Evolutionary conservation across 2,888 invertebrate genomes (phyloP), one percentile per base, ranked within the genome.

Genomic region (Aphidius colemani): DNA sequence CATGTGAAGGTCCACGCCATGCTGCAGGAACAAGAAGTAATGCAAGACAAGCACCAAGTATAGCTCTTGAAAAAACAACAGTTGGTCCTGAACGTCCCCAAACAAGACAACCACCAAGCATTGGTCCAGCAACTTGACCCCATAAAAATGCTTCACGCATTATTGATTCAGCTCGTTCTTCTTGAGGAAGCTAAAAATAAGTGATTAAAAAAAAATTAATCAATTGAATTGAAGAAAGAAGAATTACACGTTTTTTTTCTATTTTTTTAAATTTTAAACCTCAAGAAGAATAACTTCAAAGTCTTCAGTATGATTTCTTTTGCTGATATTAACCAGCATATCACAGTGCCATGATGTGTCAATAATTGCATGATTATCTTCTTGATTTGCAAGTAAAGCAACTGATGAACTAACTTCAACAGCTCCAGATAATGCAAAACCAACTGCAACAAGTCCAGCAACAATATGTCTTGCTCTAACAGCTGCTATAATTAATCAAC

Each of bases 321-420:
- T 78, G 58, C 76, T 77, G 61, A 79, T 76, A 61, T 82, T 82
- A 68, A 79, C 79, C 59, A 81, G 74, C 80, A 80, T 80, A 67
- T 82, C 79, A 59, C 82, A 82, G 64, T 81, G 81, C 82, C 82
- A 82, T 11, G 82, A 82, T 1, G 81, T 82, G 62, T 82, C 82
- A 69, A 81, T 81, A 67, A 78, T 79, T 9, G 79, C 81, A 75
- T 82, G 80, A 66, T 81, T 82, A 68, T 82, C 82, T 57, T 76
- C 71, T 62, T 81, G 82, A 72, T 86, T 86, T 2, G 86, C 86
- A 46, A 86, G 79, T 55, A 86, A 75, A 13, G 86, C 85, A 2
- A 86, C 86, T 3, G 85, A 85, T 9, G 86, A 85, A 65, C 85
- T 86, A 67, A 85, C 85, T 71, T 86, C 86, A 6, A 86, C 85